These are phyloP conservation scores for Diploptera punctata DNA, from an alignment of 2,888 invertebrate species.

Conservation along the genomic window DNA sequence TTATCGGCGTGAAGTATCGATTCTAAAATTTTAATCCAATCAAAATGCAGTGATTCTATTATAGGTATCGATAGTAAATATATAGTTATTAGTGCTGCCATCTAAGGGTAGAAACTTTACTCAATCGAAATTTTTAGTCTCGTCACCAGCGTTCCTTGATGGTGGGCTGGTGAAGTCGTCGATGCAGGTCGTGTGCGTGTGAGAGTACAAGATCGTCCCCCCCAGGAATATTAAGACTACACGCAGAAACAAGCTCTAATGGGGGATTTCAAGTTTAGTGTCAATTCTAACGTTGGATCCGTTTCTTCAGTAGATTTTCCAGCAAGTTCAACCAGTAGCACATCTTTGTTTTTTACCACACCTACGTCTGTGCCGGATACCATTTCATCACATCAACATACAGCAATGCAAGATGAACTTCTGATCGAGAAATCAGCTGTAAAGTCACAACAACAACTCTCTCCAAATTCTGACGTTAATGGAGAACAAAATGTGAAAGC, in stretches of 20 bases:
- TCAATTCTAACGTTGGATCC: conserved; percentile 49
- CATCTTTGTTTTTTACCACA: conserved; percentile 49
- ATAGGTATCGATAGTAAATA: conserved; percentile 32
- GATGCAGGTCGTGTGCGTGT: conserved; percentile 45
- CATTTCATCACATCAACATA: conserved; percentile 48
- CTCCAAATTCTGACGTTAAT: conserved; percentile 46
- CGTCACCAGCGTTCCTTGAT: conserved; percentile 43
- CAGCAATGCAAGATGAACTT: conserved; percentile 50
- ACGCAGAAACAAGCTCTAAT: conserved; percentile 47
- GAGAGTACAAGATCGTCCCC: conserved; percentile 44
- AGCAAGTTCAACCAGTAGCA: conserved; percentile 46
- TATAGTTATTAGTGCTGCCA: conserved; percentile 32
- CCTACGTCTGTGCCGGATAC: conserved; percentile 49
- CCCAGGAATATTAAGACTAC: conserved; percentile 41
- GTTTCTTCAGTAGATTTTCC: conserved; percentile 49
- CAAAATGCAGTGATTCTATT: no score
- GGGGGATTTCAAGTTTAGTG: conserved; percentile 51
- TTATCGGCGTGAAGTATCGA: no score
- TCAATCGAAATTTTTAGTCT: conserved; percentile 39
- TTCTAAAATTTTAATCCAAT: no score
- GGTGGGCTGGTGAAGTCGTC: conserved; percentile 42
- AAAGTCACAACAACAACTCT: conserved; percentile 45
- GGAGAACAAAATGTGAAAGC: conserved; percentile 47
- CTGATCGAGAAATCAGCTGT: conserved; percentile 48
- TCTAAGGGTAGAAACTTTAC: conserved; percentile 33